phyloP scores from a whole-genome alignment of 2,113 vertebrate species.

The Megaptera novaeangliae region DNA sequence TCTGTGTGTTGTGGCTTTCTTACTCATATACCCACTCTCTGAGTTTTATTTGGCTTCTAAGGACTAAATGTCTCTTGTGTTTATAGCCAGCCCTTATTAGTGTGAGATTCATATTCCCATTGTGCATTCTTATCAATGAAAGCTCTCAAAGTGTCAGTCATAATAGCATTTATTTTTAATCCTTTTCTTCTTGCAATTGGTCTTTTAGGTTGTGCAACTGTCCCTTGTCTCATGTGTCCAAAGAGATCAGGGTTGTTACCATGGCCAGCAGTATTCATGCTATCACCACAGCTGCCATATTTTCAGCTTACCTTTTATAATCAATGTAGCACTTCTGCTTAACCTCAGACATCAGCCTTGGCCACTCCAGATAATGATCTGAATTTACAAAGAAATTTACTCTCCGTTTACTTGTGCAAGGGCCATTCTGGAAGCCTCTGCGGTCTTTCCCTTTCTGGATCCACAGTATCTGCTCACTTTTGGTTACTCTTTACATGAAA shows the following conservation, averaged over 20 bases:
- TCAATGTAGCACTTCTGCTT: neutral
- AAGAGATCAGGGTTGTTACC: neutral
- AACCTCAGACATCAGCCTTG: neutral
- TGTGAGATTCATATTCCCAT: neutral
- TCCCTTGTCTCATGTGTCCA: neutral
- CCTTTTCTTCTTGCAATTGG: neutral
- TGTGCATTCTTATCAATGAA: neutral
- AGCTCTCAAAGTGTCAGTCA: neutral
- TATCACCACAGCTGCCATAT: neutral
- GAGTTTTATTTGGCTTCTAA: neutral
- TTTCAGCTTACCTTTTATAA: neutral
- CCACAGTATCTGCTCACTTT: neutral
- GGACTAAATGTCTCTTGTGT: neutral
- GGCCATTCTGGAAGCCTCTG: neutral
- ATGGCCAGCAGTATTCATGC: neutral
- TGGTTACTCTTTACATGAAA: neutral
- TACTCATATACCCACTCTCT: neutral
- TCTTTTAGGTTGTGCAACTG: neutral
- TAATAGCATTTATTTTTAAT: neutral
- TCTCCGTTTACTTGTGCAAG: too few relatives aligned
- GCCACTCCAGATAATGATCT: neutral
- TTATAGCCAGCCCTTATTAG: neutral
- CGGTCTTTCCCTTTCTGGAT: neutral
- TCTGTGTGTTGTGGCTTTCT: neutral
- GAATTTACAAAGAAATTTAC: neutral